Percentiles rank a stretch among this genome's conserved stretches.
Evolutionary conservation across 2,113 vertebrate genomes (phyloP).

Genomic region (Rhinolophus ferrumequinum): DNA sequence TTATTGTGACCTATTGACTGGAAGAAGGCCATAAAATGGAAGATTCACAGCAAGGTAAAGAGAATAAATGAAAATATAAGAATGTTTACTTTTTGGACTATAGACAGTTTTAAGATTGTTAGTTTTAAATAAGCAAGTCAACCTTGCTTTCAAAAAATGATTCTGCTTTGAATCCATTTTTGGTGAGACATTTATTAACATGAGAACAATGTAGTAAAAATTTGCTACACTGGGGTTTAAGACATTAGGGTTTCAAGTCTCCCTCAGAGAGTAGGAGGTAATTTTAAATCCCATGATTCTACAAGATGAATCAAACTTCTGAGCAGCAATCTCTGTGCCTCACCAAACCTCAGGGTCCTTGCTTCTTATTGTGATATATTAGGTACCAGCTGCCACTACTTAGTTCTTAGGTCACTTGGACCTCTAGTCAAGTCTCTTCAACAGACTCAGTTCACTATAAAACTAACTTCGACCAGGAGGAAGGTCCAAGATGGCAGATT

Average conservation of each 20-base stretch:
- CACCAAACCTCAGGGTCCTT: too few species aligned
- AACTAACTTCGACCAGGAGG: too few species aligned
- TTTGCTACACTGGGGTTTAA: background rate
- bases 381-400: too few species aligned
- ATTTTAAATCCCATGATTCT: too few species aligned
- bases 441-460: too few species aligned
- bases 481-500: too few species aligned
- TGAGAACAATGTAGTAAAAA: background rate
- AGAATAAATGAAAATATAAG: background rate
- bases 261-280: too few species aligned
- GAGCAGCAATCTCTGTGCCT: too few species aligned
- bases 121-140: background rate
- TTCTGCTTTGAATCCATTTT: background rate
- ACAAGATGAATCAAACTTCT: too few species aligned
- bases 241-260: background rate
- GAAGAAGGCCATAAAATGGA: background rate
- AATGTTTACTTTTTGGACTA: background rate
- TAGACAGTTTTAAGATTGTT: background rate
- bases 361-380: too few species aligned
- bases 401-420: too few species aligned
- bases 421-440: too few species aligned
- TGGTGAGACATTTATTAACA: background rate
- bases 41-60: background rate
- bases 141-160: background rate
- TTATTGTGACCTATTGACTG: background rate